Base-by-base conservation (phyloP, 1,140 invertebrate species). In the Macrocentrus cingulum region DNA sequence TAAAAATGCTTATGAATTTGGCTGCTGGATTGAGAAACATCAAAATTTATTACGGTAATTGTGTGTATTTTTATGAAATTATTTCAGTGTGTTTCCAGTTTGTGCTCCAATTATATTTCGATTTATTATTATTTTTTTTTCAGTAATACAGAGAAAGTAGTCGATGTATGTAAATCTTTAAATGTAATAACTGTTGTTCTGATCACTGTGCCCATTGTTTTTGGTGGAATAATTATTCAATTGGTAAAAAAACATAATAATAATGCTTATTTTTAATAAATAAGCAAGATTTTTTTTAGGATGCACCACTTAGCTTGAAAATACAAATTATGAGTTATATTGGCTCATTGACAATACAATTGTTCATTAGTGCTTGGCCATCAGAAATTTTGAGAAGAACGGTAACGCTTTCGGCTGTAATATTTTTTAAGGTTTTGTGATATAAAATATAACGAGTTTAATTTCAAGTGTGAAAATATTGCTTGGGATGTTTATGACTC, bases 141-240 rank as follows among this genome's bases (percentile, higher is more conserved):
- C n/a, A 71, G 68, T 16, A 67, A 62, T 13, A 56, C 39, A 2
- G 46, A 18, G 9, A 25, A 50, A 39, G 23, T 64, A 0, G 53
- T 8, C n/a, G 9, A 0, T 5, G 22, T 20, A 1, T 22, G 61
- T 9, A 49, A 23, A 1, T 46, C 53, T 18, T 6, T 71, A 6
- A 15, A 63, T 19, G 36, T 64, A 0, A 23, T 48, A n/a, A 68
- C 63, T 0, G 42, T 64, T n/a, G 18, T 39, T 1, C 60, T 61
- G 15, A 52, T 60, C 6, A 57, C 45, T 1, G 4, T 57, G 0
- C 62, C 55, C 1, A 46, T 63, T 9, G 49, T 66, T 22, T 69
- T 67, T 39, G 66, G 65, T 25, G 62, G 66, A 36, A 59, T 70
- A n/a, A 63, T 71, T 34, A 22, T 71, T 0, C 39, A 68, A 7